Base-by-base conservation (phyloP, 37 sponge, comb jelly and placozoan species). In the Bolinopsis microptera region DNA sequence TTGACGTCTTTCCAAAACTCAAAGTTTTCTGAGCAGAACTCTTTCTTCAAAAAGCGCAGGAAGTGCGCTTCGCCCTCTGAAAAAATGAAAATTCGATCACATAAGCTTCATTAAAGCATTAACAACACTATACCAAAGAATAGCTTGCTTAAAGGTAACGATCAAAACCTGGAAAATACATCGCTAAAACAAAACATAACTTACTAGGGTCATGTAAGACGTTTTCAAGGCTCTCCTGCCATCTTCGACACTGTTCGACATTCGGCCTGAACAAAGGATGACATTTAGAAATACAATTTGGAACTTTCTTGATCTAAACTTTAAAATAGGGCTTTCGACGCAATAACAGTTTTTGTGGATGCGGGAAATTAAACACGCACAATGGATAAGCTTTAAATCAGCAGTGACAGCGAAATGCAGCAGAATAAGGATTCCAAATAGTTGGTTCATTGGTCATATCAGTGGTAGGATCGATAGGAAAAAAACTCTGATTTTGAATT, bases 41-140 rank as follows among this genome's bases (percentile, higher is more conserved):
- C 90, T 23, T 40, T 40, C 3, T 3, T 0, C 61, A 86, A 38
- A 48, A 86, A 86, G 30, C 39, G 13, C 61, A 36, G 8, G 61
- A 86, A 86, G 90, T 41, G 61, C 23, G 90, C 90, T 23, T 18
- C 61, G 28, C 90, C 90, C 90, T 86, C 90, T 86, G 90, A 35
- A 35, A 31, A 82, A 9, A 30, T 21, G 38, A 34, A 36, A 82
- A 36, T 32, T n/a, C n/a, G n/a, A n/a, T n/a, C n/a, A 21, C 18
- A 21, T 67, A 22, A 67, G 21, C 18, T 67, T 67, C 21, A 21
- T 13, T 67, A 67, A 67, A 67, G 18, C 68, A 22, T 67, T 67
- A 21, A 67, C 13, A 67, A 13, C 68, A 22, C 13, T 21, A 67
- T 21, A 21, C 13, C 18, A 13, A 21, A 67, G 68, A 67, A 22